phyloP scores from a whole-genome alignment of 1,140 invertebrate species.

The Sycobia sp. region DNA sequence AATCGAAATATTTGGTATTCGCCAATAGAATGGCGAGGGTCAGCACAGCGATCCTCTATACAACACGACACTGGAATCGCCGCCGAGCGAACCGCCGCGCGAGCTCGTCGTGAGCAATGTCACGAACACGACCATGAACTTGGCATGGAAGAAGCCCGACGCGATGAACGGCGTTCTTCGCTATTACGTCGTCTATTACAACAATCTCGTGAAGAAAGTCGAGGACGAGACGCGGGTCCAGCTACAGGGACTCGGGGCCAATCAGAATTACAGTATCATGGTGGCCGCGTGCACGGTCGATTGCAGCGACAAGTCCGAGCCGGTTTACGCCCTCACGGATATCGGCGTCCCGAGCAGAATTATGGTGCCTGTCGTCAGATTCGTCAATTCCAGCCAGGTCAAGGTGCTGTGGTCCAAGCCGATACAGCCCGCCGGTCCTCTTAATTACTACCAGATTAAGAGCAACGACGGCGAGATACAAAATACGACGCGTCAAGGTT shows the following conservation, averaged over 20 bases:
- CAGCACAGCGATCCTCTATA: conserved; percentile 70
- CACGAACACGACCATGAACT: conserved; percentile 68
- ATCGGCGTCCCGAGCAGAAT: conserved; percentile 68
- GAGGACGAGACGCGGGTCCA: conserved; percentile 40
- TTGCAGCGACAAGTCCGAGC: conserved; percentile 63
- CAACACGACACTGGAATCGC: conserved; percentile 77
- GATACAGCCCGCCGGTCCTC: conserved; percentile 65
- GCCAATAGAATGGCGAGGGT: conserved; percentile 67
- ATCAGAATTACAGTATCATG: conserved; percentile 70
- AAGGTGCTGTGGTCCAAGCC: conserved; percentile 68
- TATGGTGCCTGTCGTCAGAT: conserved; percentile 57
- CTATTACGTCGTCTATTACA: conserved; percentile 71
- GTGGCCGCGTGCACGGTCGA: conserved; percentile 75
- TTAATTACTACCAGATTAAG: conserved; percentile 65
- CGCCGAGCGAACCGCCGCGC: conserved; percentile 63
- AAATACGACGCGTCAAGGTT: conserved; percentile 48
- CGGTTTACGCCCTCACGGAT: conserved; percentile 61
- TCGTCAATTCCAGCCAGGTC: conserved; percentile 59
- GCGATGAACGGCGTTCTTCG: conserved; percentile 76
- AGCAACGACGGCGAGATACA: conserved; percentile 46
- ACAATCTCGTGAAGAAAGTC: conserved; percentile 39
- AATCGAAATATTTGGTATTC: too few relatives aligned
- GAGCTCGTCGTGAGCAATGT: conserved; percentile 67
- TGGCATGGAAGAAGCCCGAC: conserved; percentile 73
- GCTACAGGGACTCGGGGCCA: conserved; percentile 39